Base-by-base conservation (phyloP, 2,797 vertebrate species). In the Allobates femoralis region DNA sequence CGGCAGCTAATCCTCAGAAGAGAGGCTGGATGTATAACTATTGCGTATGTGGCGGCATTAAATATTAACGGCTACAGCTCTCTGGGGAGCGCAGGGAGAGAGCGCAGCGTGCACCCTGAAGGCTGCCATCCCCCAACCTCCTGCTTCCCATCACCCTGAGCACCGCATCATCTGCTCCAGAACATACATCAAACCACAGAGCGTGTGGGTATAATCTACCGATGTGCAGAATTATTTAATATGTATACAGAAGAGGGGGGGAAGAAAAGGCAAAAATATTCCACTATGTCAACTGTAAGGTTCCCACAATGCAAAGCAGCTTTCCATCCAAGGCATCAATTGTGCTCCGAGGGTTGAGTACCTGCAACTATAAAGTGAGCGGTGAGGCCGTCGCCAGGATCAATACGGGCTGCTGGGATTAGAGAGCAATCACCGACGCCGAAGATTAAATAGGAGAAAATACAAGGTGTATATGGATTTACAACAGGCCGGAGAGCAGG, bases 61-160 rank as follows among this genome's bases (percentile, higher is more conserved):
- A 93, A 92, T 92, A 92, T 92, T 90, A 91, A 93, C 90, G 90
- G 87, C 81, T 84, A 88, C 90, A 81, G 90, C 88, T 91, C 91
- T 90, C 91, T 62, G 83, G 89, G 92, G 90, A 90, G 90, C 91
- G 91, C 89, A 90, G 90, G 91, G 88, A 90, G 88, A 89, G 76
- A 83, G 84, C 90, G 83, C 87, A 89, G 86, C 89, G 79, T 90
- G 90, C 91, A 91, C 90, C 90, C 90, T 84, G 89, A 87, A 90
- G 86, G 90, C 90, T 85, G 66, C 66, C 11, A 50, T 56, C 56
- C 75, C n/a, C 30, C 76, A 51, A 67, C 62, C 67, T 84, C 26
- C 81, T 75, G 37, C 78, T 79, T 55, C 60, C 66, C 14, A 37
- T 84, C 77, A 84, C 83, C 76, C 77, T 21, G 19, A 80, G 77